Conservation (phyloP, 2,888 invertebrate species). For the Lapara coniferarum region DNA sequence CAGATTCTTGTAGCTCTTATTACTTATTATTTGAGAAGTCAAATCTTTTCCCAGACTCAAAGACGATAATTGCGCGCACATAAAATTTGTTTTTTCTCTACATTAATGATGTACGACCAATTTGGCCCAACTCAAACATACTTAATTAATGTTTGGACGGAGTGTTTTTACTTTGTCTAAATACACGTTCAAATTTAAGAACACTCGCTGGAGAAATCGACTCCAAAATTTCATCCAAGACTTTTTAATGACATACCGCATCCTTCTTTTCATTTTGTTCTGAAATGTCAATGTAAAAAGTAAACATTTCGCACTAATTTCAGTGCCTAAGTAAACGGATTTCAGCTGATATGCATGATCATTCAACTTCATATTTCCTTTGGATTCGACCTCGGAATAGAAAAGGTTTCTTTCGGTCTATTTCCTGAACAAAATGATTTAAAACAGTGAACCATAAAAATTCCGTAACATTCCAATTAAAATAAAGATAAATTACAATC, state of each 20-base stretch:
- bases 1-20: no score
- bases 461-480: conserved; percentile 5
- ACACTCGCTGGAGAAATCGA: background rate
- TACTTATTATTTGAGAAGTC: no score
- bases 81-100: background rate
- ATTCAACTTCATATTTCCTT: no score
- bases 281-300: background rate
- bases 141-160: conserved; percentile 8
- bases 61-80: background rate
- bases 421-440: background rate
- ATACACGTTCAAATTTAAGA: background rate
- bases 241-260: background rate
- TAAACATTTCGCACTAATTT: no score
- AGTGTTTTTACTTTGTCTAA: background rate
- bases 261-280: background rate
- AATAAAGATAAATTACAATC: conserved; percentile 8
- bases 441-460: conserved; percentile 1
- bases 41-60: background rate
- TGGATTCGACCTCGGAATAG: no score
- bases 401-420: background rate
- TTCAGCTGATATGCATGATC: no score
- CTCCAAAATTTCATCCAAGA: background rate
- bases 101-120: conserved; percentile 15
- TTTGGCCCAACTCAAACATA: conserved; percentile 15
- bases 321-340: no score